Evolutionary conservation across 2,113 vertebrate genomes (phyloP).

Genomic region (Geothlypis trichas): DNA sequence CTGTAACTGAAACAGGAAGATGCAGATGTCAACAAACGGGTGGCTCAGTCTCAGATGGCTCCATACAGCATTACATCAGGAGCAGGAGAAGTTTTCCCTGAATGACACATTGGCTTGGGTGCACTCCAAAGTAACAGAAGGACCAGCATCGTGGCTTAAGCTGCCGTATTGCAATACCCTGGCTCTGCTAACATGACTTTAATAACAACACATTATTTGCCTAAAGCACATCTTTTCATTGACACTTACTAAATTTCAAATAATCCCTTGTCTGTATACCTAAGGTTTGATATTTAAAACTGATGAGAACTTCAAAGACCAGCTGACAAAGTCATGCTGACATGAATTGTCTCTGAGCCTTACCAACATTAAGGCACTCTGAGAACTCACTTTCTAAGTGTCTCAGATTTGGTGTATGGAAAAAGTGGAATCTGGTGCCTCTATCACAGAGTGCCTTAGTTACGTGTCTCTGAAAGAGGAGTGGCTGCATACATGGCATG

Average conservation of each 20-base stretch:
- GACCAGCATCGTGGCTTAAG: not conserved
- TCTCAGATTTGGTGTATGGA: not conserved
- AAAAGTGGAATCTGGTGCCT: not conserved
- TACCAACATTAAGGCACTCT: not conserved
- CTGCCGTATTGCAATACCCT: not conserved
- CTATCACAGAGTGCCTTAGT: not conserved
- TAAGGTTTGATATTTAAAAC: not conserved
- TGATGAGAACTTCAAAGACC: not conserved
- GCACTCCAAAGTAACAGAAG: not conserved
- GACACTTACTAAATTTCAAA: not conserved
- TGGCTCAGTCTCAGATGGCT: not conserved
- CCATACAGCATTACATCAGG: not conserved
- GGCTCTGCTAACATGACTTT: not conserved
- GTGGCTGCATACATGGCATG: fast-evolving
- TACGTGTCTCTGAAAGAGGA: fast-evolving
- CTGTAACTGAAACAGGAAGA: slow-evolving; percentile 42
- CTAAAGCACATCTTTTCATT: not conserved
- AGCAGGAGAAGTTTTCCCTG: not conserved
- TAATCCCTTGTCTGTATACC: not conserved
- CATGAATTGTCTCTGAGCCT: not conserved
- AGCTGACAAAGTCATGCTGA: not conserved
- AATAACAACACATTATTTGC: not conserved
- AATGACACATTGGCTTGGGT: not conserved
- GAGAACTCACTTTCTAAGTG: not conserved
- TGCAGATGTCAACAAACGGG: slow-evolving; percentile 21